Evolutionary conservation across 2,113 vertebrate genomes (phyloP).

Genomic region (Eublepharis macularius): DNA sequence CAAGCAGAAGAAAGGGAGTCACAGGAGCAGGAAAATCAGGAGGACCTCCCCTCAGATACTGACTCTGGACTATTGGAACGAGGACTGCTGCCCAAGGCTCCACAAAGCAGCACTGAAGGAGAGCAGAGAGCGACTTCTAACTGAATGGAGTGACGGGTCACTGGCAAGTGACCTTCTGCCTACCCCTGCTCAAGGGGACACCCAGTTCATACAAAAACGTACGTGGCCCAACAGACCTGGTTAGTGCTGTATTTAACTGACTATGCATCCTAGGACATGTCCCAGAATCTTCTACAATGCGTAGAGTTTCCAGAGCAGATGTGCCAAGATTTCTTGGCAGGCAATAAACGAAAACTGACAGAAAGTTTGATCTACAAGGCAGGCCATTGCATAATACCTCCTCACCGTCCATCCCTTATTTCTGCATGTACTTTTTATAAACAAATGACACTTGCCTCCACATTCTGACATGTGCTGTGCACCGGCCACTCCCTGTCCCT

Average conservation of each 20-base stretch:
- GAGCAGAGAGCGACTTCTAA: too few relatives aligned
- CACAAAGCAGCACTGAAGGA: too few relatives aligned
- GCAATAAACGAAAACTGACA: too few relatives aligned
- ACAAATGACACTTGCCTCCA: conserved; percentile 81
- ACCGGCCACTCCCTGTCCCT: conserved; percentile 81
- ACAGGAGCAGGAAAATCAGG: too few relatives aligned
- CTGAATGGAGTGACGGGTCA: too few relatives aligned
- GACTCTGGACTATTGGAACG: too few relatives aligned
- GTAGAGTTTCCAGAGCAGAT: background rate
- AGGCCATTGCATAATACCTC: background rate
- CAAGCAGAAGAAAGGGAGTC: too few relatives aligned
- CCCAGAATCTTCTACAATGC: background rate
- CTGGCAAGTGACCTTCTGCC: too few relatives aligned
- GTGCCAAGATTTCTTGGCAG: too few relatives aligned
- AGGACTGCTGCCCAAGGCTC: too few relatives aligned
- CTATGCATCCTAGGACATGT: background rate
- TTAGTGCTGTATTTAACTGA: background rate
- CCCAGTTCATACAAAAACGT: background rate
- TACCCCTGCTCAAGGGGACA: too few relatives aligned
- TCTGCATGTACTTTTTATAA: background rate
- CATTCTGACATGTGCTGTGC: conserved; percentile 92
- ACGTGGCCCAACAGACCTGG: background rate
- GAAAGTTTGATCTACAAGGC: background rate
- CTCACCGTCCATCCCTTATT: background rate
- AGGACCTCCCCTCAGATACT: too few relatives aligned